Base-by-base conservation (phyloP, 2,888 invertebrate species). In the Hirtodrosophila histrioides region DNA sequence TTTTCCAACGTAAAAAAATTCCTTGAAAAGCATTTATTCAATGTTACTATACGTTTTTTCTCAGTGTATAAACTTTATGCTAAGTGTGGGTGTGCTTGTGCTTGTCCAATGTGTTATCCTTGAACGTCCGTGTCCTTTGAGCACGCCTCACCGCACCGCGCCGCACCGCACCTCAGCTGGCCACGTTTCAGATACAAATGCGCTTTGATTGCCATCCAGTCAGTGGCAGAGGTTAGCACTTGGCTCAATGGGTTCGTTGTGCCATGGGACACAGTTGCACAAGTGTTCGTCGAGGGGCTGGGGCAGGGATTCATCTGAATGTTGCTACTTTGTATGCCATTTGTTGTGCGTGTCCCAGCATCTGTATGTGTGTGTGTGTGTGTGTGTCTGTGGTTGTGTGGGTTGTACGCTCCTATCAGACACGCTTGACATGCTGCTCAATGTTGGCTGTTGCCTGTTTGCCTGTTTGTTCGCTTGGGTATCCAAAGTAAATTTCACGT, bases 191-290 rank as follows among this genome's bases (percentile, higher is more conserved):
- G 65, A 54, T 60, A 88, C 84, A 82, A 82, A 69, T 73, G 86
- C 69, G 64, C 77, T 73, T 63, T 82, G 82, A 82, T 82, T 82
- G 88, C 84, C 79, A 60, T 45, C 50, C 65, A 60, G 50, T 11
- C 56, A 43, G 46, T 23, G 35, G 8, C 31, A 43, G 55, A 37
- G 46, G 44, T 45, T 50, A 53, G 29, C 77, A 75, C 74, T 77
- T 77, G 73, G 43, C 64, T 68, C 64, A 87, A 83, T 79, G 61
- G 50, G 86, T 79, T 86, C 84, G 63, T 79, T 79, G 86, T 81
- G 63, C 60, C 62, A 57, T 40, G 54, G 45, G 46, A 17, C 37
- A 63, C 62, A 39, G 55, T 71, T 60, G 60, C 68, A 55, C 58
- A 84, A 77, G 67, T 73, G 81, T 50, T 55, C 65, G 58, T 60